Evolutionary conservation across 1,140 invertebrate species (phyloP).

Genomic region (Eueides isabella): DNA sequence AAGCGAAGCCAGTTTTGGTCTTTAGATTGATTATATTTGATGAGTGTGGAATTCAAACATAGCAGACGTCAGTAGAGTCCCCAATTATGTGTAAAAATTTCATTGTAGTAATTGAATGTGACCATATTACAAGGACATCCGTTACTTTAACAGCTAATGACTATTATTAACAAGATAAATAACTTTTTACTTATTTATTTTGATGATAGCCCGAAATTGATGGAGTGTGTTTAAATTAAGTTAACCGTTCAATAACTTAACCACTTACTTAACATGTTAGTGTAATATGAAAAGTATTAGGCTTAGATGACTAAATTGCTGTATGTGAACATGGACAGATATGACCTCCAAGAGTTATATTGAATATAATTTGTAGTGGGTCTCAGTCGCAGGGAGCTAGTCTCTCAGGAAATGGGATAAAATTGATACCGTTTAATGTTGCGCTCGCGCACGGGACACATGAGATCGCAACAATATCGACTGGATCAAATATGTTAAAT

Average conservation of each 20-base stretch:
- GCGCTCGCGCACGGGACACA: constrained; percentile 35
- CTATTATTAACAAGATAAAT: background rate
- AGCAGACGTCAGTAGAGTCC: background rate
- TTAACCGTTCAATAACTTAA: background rate
- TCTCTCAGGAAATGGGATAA: constrained; percentile 73
- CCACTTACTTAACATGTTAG: background rate
- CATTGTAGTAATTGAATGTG: constrained; percentile 22
- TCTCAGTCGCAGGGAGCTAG: constrained; percentile 55
- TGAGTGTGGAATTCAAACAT: constrained; percentile 17
- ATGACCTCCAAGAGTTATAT: constrained; percentile 65
- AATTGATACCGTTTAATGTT: constrained; percentile 71
- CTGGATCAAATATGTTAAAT: constrained; percentile 1
- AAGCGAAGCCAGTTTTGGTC: background rate
- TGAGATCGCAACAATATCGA: constrained; percentile 33
- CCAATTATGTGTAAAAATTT: constrained; percentile 18
- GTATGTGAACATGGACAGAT: constrained; percentile 42
- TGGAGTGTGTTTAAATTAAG: too few relatives aligned
- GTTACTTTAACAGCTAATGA: constrained; percentile 4
- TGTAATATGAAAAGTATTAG: background rate
- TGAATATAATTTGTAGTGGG: constrained; percentile 69
- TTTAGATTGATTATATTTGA: constrained; percentile 11
- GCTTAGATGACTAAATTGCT: background rate
- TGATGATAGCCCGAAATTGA: background rate
- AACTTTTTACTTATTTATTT: background rate
- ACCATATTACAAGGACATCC: constrained; percentile 22